phyloP scores from a whole-genome alignment of 2,113 vertebrate species.

The Electrona antarctica region DNA sequence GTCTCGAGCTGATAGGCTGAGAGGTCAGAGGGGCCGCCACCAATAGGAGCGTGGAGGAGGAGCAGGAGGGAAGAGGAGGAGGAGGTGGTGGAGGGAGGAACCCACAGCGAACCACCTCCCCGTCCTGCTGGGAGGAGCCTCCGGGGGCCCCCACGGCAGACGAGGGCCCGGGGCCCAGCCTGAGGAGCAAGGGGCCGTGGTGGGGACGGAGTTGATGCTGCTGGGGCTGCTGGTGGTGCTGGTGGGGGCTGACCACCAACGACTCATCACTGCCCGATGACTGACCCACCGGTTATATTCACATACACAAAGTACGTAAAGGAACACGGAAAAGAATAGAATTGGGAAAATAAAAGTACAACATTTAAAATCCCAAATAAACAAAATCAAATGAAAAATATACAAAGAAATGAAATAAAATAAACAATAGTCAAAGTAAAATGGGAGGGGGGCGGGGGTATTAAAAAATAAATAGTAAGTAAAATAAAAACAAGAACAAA shows the following conservation, averaged over 20 bases:
- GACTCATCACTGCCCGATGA: slow-evolving; percentile 78
- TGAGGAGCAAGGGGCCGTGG: slow-evolving; percentile 65
- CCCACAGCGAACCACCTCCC: slow-evolving; percentile 66
- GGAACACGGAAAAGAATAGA: no score
- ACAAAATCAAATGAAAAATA: no score
- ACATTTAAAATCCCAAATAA: no score
- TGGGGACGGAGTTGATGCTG: slow-evolving; percentile 33
- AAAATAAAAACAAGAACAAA: slow-evolving; percentile 2
- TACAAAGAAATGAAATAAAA: no score
- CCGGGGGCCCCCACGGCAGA: slow-evolving; percentile 59
- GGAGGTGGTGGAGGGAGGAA: slow-evolving; percentile 60
- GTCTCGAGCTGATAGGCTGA: slow-evolving; percentile 78
- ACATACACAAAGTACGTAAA: no score
- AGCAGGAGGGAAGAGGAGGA: slow-evolving; percentile 69
- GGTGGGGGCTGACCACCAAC: slow-evolving; percentile 47
- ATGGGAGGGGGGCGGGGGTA: no score
- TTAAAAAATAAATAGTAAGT: slow-evolving; percentile 1
- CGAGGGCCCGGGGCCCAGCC: slow-evolving; percentile 66
- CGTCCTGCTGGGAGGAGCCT: slow-evolving; percentile 67
- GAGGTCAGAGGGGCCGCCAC: slow-evolving; percentile 76
- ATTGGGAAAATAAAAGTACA: no score
- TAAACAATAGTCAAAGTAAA: no score
- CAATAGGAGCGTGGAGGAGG: slow-evolving; percentile 69
- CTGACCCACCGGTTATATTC: slow-evolving; percentile 46
- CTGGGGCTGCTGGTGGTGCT: slow-evolving; percentile 53